Evolutionary conservation across 2,888 invertebrate species (phyloP).

Genomic region (Macrosiphum euphorbiae): DNA sequence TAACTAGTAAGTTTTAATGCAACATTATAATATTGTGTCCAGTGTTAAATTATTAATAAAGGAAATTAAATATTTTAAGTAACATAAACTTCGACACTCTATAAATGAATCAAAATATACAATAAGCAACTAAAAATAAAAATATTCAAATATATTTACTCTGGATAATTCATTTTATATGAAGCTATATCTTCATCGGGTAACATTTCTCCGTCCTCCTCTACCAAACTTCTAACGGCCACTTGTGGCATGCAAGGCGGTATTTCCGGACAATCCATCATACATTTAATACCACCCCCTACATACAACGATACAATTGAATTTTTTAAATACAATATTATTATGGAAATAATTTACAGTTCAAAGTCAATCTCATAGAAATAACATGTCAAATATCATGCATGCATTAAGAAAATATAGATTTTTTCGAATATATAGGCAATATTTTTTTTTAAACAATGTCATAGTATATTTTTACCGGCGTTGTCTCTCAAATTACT

Average conservation of each 20-base stretch:
- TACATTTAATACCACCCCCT: conserved; percentile 52
- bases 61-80: not conserved
- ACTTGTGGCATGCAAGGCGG: conserved; percentile 61
- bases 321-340: not conserved
- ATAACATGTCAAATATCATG: not conserved
- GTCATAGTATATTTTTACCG: conserved; percentile 68
- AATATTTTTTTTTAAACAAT: not conserved
- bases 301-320: not conserved
- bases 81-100: no score
- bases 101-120: not conserved
- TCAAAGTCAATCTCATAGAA: not conserved
- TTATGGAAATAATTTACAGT: not conserved
- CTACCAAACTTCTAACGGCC: conserved; percentile 56
- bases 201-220: conserved; percentile 63
- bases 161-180: conserved; percentile 62
- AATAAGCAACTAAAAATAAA: not conserved
- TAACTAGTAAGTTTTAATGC: no score
- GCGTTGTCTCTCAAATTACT: conserved; percentile 76
- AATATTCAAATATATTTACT: conserved; percentile 12
- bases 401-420: not conserved
- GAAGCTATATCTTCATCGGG: conserved; percentile 60
- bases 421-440: not conserved
- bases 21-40: not conserved
- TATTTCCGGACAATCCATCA: conserved; percentile 63
- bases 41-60: not conserved